Evolutionary conservation across 2,888 invertebrate species (phyloP).

Genomic region (Steromphala cineraria): DNA sequence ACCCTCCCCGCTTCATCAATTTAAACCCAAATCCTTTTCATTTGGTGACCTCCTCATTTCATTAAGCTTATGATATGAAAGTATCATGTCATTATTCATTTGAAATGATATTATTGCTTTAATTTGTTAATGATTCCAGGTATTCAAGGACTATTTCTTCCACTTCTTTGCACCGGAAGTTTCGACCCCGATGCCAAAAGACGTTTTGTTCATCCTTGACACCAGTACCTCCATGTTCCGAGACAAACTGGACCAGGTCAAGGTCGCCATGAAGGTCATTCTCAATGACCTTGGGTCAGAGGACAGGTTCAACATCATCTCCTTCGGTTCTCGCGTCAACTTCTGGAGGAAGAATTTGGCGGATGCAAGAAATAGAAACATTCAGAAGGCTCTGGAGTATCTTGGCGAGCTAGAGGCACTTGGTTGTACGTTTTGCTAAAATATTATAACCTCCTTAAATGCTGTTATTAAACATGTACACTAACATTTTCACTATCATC

Average conservation of each 20-base stretch:
- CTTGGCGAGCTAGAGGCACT: not conserved
- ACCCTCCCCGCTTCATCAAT: too few species aligned
- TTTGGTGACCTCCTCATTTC: too few species aligned
- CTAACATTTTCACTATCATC: too few species aligned
- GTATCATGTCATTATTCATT: too few species aligned
- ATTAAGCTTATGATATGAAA: too few species aligned
- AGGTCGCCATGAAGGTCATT: conserved; percentile 48
- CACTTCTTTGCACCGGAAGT: conserved; percentile 84
- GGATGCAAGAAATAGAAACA: not conserved
- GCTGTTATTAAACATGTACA: not conserved
- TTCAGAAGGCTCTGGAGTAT: not conserved
- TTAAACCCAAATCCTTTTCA: too few species aligned
- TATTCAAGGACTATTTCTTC: conserved; percentile 83
- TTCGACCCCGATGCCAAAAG: conserved; percentile 76
- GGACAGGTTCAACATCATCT: conserved; percentile 50
- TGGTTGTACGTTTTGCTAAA: not conserved
- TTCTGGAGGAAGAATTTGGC: not conserved
- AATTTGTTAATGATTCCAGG: conserved; percentile 42
- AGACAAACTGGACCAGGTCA: conserved; percentile 81
- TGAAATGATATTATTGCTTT: too few species aligned
- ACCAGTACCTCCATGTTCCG: conserved; percentile 86
- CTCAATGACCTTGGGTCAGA: conserved; percentile 43
- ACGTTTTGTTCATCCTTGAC: conserved; percentile 85
- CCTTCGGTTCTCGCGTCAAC: conserved; percentile 25
- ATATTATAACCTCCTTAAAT: too few species aligned